phyloP scores from a whole-genome alignment of 1,140 invertebrate genomes.

The Pomacea maculata region DNA sequence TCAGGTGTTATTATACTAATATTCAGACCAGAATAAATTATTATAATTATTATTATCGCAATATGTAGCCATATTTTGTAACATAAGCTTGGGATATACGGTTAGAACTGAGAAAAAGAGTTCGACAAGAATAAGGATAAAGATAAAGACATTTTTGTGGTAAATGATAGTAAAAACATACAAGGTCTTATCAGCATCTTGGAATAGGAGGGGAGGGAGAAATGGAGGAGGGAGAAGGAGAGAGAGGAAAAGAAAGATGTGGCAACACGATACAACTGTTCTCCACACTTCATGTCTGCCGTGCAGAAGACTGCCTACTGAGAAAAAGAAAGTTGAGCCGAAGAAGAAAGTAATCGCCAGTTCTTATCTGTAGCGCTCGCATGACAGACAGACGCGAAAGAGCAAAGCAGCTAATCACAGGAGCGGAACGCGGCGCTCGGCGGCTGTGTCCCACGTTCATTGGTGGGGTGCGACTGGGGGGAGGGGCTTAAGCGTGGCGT shows the following conservation, averaged over 20 bases:
- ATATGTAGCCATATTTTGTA: too few relatives aligned
- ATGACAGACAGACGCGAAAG: background rate
- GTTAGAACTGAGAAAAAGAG: background rate
- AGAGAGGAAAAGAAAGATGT: background rate
- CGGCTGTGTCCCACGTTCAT: background rate
- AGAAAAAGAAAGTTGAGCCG: background rate
- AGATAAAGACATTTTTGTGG: background rate
- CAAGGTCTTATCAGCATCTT: background rate
- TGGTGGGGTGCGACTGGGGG: background rate
- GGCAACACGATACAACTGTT: background rate
- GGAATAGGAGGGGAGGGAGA: background rate
- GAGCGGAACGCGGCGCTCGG: background rate
- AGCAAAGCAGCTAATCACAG: background rate
- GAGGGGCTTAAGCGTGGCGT: conserved; percentile 17
- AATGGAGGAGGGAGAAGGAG: background rate
- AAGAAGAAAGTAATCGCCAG: background rate
- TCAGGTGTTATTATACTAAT: too few relatives aligned
- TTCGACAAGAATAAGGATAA: background rate
- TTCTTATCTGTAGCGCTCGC: background rate
- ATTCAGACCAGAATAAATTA: too few relatives aligned
- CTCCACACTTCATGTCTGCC: background rate
- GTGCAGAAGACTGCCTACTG: background rate
- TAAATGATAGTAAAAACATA: background rate
- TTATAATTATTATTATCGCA: too few relatives aligned
- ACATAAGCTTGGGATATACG: too few relatives aligned